Conservation (phyloP, 2,888 invertebrate species). For the Agrenia bidenticulata region DNA sequence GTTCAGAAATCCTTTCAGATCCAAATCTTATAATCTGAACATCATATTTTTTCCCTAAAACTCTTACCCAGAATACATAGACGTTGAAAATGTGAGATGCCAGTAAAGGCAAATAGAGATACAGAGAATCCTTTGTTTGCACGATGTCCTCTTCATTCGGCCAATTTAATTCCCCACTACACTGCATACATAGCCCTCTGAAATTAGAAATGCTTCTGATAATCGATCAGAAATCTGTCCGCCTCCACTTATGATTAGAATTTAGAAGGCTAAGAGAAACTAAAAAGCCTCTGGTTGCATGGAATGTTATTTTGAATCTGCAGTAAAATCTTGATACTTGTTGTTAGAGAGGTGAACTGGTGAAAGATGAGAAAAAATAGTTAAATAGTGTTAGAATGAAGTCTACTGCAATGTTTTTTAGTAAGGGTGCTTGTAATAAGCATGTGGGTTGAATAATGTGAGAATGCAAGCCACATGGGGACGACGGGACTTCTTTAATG, state of each 20-base stretch:
- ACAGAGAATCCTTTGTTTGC: not conserved
- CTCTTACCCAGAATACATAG: slow-evolving; percentile 30
- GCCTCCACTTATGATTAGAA: too few species aligned
- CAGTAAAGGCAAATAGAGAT: slow-evolving; percentile 1
- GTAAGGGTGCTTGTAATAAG: not conserved
- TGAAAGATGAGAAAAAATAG: not conserved
- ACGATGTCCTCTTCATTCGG: not conserved
- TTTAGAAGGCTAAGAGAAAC: too few species aligned
- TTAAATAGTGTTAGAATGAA: too few species aligned
- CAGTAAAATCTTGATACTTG: too few species aligned
- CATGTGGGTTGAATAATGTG: not conserved
- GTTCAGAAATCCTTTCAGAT: not conserved
- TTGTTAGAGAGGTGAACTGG: not conserved
- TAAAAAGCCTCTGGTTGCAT: too few species aligned
- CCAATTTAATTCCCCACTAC: not conserved
- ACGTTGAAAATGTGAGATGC: slow-evolving; percentile 16
- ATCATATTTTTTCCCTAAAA: not conserved
- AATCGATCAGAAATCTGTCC: too few species aligned
- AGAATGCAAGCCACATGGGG: slow-evolving; percentile 11
- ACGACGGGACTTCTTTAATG: slow-evolving; percentile 16
- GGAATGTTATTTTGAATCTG: too few species aligned
- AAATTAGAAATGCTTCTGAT: too few species aligned
- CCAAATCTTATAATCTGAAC: not conserved
- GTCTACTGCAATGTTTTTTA: not conserved
- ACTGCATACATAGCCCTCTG: too few species aligned